A percentile compares a stretch with the other conserved stretches of the same genome.
Conservation (phyloP, 2,113 vertebrate species). For the Galeopterus variegatus region DNA sequence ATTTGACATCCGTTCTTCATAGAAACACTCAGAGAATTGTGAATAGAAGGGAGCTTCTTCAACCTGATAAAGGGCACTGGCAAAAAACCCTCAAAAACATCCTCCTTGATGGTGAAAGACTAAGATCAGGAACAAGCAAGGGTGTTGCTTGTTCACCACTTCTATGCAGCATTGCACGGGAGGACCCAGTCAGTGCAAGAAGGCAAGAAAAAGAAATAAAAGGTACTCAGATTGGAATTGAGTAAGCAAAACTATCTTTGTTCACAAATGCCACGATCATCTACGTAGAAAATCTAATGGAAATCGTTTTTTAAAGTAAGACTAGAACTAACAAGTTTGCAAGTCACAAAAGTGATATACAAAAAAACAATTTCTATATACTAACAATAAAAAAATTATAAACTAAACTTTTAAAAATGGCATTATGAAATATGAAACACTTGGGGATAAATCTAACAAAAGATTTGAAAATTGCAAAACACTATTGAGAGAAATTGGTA, state of each 20-base stretch:
- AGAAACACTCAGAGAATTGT: background rate
- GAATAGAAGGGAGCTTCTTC: background rate
- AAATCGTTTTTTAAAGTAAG: background rate
- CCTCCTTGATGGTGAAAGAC: background rate
- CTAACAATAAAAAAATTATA: constrained; percentile 10
- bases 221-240: background rate
- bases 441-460: background rate
- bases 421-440: background rate
- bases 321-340: background rate
- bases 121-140: background rate
- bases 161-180: background rate
- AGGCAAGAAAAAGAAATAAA: background rate
- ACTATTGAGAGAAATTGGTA: background rate
- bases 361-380: background rate
- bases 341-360: background rate
- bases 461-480: constrained; percentile 14
- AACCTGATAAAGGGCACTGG: background rate
- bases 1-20: background rate
- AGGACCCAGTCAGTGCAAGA: background rate
- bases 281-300: background rate
- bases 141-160: background rate
- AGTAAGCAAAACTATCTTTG: background rate
- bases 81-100: background rate
- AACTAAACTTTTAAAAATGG: background rate
- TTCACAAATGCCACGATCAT: background rate